phyloP scores from a whole-genome alignment of 2,797 vertebrate genomes.

The Pseudochirops corinnae region DNA sequence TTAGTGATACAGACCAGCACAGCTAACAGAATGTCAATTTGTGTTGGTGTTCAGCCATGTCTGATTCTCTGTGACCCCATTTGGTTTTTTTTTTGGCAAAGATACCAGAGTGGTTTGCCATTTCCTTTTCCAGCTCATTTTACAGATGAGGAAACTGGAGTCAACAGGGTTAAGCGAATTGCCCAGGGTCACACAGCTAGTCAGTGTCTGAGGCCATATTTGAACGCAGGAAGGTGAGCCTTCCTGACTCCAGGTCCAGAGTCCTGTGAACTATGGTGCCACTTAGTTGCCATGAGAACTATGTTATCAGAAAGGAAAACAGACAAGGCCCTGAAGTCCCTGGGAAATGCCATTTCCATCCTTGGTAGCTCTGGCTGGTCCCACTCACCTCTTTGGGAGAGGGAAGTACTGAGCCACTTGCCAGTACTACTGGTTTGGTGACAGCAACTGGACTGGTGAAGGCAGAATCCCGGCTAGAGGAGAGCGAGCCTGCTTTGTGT shows the following conservation, averaged over 20 bases:
- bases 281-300: not conserved
- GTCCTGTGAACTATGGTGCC: not conserved
- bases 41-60: not conserved
- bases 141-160: not conserved
- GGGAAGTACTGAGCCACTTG: slow-evolving; percentile 91
- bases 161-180: not conserved
- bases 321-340: not conserved
- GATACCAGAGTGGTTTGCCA: not conserved
- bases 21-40: not conserved
- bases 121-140: not conserved
- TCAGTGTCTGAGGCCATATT: not conserved
- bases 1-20: not conserved
- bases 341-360: slow-evolving; percentile 25
- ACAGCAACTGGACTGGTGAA: slow-evolving; percentile 98
- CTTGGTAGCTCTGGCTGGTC: slow-evolving; percentile 26
- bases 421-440: slow-evolving; percentile 94
- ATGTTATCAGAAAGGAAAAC: not conserved
- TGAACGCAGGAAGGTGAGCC: not conserved
- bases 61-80: not conserved
- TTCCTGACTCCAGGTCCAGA: not conserved
- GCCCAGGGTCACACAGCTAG: not conserved
- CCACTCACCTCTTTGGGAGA: slow-evolving; percentile 95
- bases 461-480: slow-evolving; percentile 95
- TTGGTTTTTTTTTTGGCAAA: not conserved
- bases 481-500: slow-evolving; percentile 94